These are phyloP conservation scores for Pterostichus madidus DNA, from an alignment of 2,888 invertebrate genomes.

Conservation along the genomic window DNA sequence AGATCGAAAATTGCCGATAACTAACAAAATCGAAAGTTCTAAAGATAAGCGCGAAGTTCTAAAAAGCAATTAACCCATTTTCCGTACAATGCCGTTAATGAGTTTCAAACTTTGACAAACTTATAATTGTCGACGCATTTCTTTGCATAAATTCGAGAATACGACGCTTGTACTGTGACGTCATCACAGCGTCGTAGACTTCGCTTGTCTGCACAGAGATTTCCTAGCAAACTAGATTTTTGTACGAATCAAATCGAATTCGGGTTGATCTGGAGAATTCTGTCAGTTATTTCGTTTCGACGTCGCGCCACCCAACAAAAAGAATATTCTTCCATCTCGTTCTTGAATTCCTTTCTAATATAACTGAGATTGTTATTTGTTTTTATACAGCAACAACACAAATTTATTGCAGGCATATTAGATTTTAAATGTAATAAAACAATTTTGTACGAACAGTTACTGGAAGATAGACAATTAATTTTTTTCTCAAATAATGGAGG, in stretches of 20 bases:
- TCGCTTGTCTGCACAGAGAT: slow-evolving; percentile 50
- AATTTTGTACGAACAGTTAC: background rate
- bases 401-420: slow-evolving; percentile 15
- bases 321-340: slow-evolving; percentile 48
- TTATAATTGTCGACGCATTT: slow-evolving; percentile 57
- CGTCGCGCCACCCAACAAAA: slow-evolving; percentile 39
- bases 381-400: slow-evolving; percentile 17
- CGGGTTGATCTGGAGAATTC: slow-evolving; percentile 54
- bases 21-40: slow-evolving; percentile 54
- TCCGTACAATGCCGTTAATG: slow-evolving; percentile 55
- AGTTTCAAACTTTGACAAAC: slow-evolving; percentile 44
- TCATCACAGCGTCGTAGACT: slow-evolving; percentile 10
- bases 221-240: slow-evolving; percentile 57
- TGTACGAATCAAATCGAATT: slow-evolving; percentile 60
- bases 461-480: too few relatives aligned
- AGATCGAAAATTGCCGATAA: slow-evolving; percentile 62
- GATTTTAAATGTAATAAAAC: slow-evolving; percentile 30
- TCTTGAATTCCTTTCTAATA: slow-evolving; percentile 19
- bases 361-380: slow-evolving; percentile 40
- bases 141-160: slow-evolving; percentile 34
- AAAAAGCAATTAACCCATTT: slow-evolving; percentile 61
- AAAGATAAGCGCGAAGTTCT: slow-evolving; percentile 40
- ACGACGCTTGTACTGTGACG: background rate
- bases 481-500: too few relatives aligned
- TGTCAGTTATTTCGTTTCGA: slow-evolving; percentile 57